Percentiles rank a stretch among this genome's conserved stretches.
phyloP scores from a whole-genome alignment of 2,797 vertebrate genomes.

The Loris lydekkerianus region DNA sequence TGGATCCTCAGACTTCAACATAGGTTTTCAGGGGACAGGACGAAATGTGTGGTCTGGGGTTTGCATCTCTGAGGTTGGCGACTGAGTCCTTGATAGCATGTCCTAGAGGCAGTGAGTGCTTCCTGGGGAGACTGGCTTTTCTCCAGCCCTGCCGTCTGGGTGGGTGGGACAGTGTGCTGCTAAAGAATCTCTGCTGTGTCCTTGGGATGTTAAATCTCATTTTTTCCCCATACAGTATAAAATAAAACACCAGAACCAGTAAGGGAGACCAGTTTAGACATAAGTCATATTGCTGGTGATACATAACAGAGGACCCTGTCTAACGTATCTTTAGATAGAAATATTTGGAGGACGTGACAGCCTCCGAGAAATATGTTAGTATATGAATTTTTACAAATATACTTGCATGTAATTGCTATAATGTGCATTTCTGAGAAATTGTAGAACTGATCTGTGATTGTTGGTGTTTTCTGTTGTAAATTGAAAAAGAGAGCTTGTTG shows the following conservation, averaged over 20 bases:
- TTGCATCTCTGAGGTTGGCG: neutral
- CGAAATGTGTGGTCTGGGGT: neutral
- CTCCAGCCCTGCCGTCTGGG: neutral
- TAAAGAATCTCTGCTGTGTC: neutral
- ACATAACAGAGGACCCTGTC: neutral
- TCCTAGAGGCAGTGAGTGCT: neutral
- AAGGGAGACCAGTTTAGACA: neutral
- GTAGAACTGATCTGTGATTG: conserved; percentile 71
- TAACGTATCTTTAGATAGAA: neutral
- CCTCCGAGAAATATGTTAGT: conserved; percentile 44
- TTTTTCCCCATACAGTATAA: neutral
- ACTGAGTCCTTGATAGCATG: neutral
- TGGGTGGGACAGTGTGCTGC: neutral
- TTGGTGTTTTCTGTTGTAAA: conserved; percentile 73
- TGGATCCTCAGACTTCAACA: neutral
- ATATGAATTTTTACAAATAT: neutral
- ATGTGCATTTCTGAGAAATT: conserved; percentile 64
- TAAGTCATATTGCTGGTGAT: neutral
- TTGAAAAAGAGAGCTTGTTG: conserved; percentile 31
- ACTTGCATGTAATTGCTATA: conserved; percentile 70
- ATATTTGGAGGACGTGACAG: neutral
- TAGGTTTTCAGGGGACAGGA: neutral
- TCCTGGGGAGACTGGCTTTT: neutral
- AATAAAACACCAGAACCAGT: neutral
- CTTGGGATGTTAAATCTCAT: neutral